Evolutionary conservation across 2,888 invertebrate genomes (phyloP), one percentile per base, ranked within the genome.

Genomic region (Argyresthia albistria): DNA sequence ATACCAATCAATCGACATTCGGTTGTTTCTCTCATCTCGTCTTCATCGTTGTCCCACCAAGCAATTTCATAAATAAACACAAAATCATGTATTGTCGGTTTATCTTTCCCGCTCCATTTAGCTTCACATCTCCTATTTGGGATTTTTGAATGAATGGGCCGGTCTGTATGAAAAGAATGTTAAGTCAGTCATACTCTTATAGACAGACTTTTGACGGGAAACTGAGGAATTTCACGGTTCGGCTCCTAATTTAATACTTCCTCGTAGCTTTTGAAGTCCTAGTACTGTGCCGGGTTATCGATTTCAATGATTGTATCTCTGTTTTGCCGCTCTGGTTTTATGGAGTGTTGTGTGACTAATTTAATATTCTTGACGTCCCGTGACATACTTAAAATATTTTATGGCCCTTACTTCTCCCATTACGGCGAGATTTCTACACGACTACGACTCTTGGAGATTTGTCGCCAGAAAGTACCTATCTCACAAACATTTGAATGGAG

Each of bases 161-260:
- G 36, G 36, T 48, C 36, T 48, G 48, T 48, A 35, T 36, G 36
- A 25, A 14, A 39, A 49, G 51, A 52, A 54, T 54, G 46, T 54
- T 54, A 54, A 51, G 51, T 37, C 54, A 48, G 35, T 51, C 52
- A 54, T 54, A 51, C 39, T 39, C 4, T 7, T 70, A 71, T 74
- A 73, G 75, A 66, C 67, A 70, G 65, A 66, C 25, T 25, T n/a
- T 66, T 72, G 73, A 70, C 69, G 65, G 67, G 65, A 57, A 63
- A 59, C 56, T 58, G 70, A 60, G 76, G 76, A 79, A 82, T 81
- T 81, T 81, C 77, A 81, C 81, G 74, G 76, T 36, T 4, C 69
- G 56, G 65, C 63, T 50, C 61, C 67, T 80, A 80, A 81, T 80
- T 79, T 7, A 79, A 76, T 80, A 75, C 73, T 78, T 80, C 80